Percentiles rank a stretch among this genome's conserved stretches.
phyloP scores from a whole-genome alignment of 92 coral and sea anemone genomes.

The Epizoanthus ramosus region DNA sequence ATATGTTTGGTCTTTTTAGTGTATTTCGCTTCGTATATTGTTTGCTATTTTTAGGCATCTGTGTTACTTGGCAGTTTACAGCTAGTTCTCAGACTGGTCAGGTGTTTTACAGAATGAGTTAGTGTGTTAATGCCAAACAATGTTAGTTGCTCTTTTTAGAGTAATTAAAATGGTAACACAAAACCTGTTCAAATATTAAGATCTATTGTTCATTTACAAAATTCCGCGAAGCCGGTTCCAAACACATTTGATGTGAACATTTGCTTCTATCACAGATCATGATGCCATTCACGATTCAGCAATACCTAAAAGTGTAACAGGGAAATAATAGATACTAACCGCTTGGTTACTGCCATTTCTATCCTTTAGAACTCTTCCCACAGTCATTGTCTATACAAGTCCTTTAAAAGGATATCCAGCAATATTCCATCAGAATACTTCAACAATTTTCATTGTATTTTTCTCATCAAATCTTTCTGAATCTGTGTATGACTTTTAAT shows the following conservation, averaged over 20 bases:
- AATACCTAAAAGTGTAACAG: background rate
- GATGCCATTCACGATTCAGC: background rate
- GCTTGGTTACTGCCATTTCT: background rate
- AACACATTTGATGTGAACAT: background rate
- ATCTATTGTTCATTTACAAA: too few relatives aligned
- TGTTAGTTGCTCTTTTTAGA: background rate
- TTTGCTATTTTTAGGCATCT: background rate
- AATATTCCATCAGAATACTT: too few relatives aligned
- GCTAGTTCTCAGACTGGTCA: background rate
- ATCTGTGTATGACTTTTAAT: background rate
- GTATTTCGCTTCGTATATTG: background rate
- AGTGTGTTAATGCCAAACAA: slow-evolving; percentile 3
- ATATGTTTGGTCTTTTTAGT: background rate
- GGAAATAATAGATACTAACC: slow-evolving; percentile 10
- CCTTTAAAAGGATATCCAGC: too few relatives aligned
- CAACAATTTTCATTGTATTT: too few relatives aligned
- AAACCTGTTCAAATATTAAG: too few relatives aligned
- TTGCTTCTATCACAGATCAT: background rate
- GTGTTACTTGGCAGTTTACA: slow-evolving; percentile 7
- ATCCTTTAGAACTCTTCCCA: background rate
- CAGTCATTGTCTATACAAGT: slow-evolving; percentile 18
- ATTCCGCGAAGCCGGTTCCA: too few relatives aligned
- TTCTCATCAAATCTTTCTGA: too few relatives aligned
- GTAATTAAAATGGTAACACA: background rate
- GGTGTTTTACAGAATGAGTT: slow-evolving; percentile 18